Evolutionary conservation across 2,888 invertebrate genomes (phyloP).

Genomic region (Drosophila maculinotata): DNA sequence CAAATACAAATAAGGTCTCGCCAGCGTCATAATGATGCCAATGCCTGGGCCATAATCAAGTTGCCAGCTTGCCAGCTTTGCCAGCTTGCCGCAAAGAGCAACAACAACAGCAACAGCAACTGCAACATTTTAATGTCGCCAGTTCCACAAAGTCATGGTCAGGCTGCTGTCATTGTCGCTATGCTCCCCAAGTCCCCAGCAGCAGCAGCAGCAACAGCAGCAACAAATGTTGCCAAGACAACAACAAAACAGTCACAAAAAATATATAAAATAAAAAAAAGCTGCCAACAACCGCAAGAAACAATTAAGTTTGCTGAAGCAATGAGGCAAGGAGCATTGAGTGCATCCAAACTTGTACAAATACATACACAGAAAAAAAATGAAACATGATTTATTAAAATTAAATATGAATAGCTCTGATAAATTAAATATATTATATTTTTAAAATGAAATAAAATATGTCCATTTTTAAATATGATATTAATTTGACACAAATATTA

Average conservation of each 20-base stretch:
- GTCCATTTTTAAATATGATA: too few relatives aligned
- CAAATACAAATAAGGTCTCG: conserved; percentile 76
- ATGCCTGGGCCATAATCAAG: conserved; percentile 63
- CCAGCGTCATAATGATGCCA: conserved; percentile 68
- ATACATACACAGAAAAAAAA: not conserved
- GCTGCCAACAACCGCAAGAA: conserved; percentile 60
- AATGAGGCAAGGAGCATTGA: conserved; percentile 36
- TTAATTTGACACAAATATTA: too few relatives aligned
- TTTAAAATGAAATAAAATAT: too few relatives aligned
- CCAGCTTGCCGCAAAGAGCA: conserved; percentile 16
- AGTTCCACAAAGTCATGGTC: conserved; percentile 73
- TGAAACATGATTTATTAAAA: too few relatives aligned
- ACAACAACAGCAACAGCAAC: conserved; percentile 11
- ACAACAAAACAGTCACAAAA: conserved; percentile 16
- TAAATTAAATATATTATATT: too few relatives aligned
- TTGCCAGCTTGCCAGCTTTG: conserved; percentile 46
- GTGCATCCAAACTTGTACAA: not conserved
- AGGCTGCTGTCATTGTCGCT: conserved; percentile 28
- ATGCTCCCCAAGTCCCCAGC: conserved; percentile 16
- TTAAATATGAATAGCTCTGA: too few relatives aligned
- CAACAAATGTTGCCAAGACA: conserved; percentile 35
- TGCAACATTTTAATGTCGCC: conserved; percentile 50
- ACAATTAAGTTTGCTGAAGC: conserved; percentile 61
- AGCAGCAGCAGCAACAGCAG: conserved; percentile 15
- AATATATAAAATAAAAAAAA: conserved; percentile 1